Evolutionary conservation across 2,797 vertebrate genomes (phyloP).

Genomic region (Enteromius thamalakanensis): DNA sequence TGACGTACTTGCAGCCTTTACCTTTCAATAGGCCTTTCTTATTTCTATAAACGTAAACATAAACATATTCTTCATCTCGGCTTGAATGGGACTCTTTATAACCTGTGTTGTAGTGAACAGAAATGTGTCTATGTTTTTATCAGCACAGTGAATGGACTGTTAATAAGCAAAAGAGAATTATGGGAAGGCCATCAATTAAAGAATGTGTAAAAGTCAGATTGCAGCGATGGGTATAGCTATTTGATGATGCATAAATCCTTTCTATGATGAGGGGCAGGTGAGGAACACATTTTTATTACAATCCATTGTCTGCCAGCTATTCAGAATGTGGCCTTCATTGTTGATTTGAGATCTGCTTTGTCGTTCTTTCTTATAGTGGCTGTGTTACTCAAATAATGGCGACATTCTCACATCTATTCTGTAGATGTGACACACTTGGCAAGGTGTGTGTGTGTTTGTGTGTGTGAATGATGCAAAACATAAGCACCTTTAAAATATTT

Average conservation of each 20-base stretch:
- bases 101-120: conserved; percentile 46
- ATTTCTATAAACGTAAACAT: background rate
- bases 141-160: conserved; percentile 27
- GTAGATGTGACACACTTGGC: background rate
- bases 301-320: conserved; percentile 2
- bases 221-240: background rate
- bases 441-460: background rate
- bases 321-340: conserved; percentile 14
- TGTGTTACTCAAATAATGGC: background rate
- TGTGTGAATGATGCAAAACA: background rate
- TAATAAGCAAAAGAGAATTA: conserved; percentile 41
- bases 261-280: conserved; percentile 10
- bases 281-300: conserved; percentile 26
- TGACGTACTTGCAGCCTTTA: background rate
- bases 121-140: conserved; percentile 51
- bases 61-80: background rate
- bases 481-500: background rate
- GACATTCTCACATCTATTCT: background rate
- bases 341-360: conserved; percentile 23
- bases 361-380: background rate
- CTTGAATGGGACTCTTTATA: conserved; percentile 15
- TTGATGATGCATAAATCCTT: conserved; percentile 23
- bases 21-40: background rate
- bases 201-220: conserved; percentile 1
- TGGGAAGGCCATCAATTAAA: conserved; percentile 42